Conservation (phyloP, 2,113 vertebrate species). For the Nothobranchius furzeri region DNA sequence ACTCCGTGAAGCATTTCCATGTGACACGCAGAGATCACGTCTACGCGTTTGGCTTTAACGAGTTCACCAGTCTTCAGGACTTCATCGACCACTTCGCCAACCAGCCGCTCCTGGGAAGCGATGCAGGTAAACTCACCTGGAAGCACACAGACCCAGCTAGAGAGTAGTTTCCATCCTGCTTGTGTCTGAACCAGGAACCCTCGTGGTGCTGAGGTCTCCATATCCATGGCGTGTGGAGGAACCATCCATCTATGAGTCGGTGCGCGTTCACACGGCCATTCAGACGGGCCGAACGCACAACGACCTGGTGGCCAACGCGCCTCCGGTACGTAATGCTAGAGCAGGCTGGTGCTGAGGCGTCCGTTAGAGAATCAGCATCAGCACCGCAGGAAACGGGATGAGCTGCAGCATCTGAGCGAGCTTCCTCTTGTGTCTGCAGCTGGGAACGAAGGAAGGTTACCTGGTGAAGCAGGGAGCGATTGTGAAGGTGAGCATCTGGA, state of each 20-base stretch:
- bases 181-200: slow-evolving; percentile 64
- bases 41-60: slow-evolving; percentile 93
- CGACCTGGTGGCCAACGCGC: slow-evolving; percentile 87
- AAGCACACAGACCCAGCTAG: background rate
- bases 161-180: background rate
- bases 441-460: slow-evolving; percentile 96
- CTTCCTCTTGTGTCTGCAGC: slow-evolving; percentile 68
- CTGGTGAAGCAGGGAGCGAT: slow-evolving; percentile 92
- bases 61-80: slow-evolving; percentile 86
- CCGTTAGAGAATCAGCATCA: too few species aligned
- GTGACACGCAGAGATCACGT: slow-evolving; percentile 79
- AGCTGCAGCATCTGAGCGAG: too few species aligned
- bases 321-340: slow-evolving; percentile 79
- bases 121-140: slow-evolving; percentile 82
- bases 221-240: slow-evolving; percentile 92
- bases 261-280: slow-evolving; percentile 95
- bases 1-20: slow-evolving; percentile 97
- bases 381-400: too few species aligned
- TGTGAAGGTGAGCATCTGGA: slow-evolving; percentile 74
- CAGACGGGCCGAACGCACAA: slow-evolving; percentile 87
- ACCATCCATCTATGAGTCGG: slow-evolving; percentile 94
- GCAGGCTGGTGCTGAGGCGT: too few species aligned
- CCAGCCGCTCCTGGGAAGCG: slow-evolving; percentile 93
- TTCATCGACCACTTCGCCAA: slow-evolving; percentile 94
- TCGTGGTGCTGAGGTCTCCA: slow-evolving; percentile 80